These are phyloP conservation scores for Scrobipalpa atriplicella DNA, from an alignment of 2,888 invertebrate species.

Conservation along the genomic window DNA sequence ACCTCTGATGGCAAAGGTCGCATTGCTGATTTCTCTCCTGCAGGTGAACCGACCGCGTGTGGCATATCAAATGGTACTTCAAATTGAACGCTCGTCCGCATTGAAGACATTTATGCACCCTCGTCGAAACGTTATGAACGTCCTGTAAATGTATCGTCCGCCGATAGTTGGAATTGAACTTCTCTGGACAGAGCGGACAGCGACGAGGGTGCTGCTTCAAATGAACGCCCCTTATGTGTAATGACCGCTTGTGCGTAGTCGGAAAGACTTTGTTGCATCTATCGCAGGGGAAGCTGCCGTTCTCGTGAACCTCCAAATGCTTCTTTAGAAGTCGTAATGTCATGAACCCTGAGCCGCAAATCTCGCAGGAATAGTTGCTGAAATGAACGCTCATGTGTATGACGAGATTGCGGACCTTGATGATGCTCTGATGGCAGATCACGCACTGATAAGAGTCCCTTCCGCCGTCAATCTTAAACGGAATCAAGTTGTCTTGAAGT, in stretches of 20 bases:
- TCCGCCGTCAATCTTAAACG: slow-evolving; percentile 61
- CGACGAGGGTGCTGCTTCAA: slow-evolving; percentile 68
- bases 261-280: slow-evolving; percentile 69
- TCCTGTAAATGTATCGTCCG: slow-evolving; percentile 75
- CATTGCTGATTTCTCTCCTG: slow-evolving; percentile 80
- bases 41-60: slow-evolving; percentile 70
- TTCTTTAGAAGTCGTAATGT: slow-evolving; percentile 70
- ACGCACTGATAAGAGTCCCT: slow-evolving; percentile 66
- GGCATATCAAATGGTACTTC: slow-evolving; percentile 74
- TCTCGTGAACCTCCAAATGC: slow-evolving; percentile 74
- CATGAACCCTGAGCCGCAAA: slow-evolving; percentile 76
- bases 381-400: slow-evolving; percentile 79
- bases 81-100: slow-evolving; percentile 72
- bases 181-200: slow-evolving; percentile 74
- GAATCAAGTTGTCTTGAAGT: slow-evolving; percentile 73
- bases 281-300: slow-evolving; percentile 71
- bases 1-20: slow-evolving; percentile 77
- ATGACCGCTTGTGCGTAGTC: slow-evolving; percentile 67
- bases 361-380: slow-evolving; percentile 75
- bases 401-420: slow-evolving; percentile 70
- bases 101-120: slow-evolving; percentile 73
- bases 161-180: slow-evolving; percentile 75
- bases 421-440: slow-evolving; percentile 65
- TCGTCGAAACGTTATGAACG: slow-evolving; percentile 72
- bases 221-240: slow-evolving; percentile 72